Evolutionary conservation across 2,888 invertebrate genomes (phyloP), one percentile per base, ranked within the genome.

Genomic region (Dynastes maya): DNA sequence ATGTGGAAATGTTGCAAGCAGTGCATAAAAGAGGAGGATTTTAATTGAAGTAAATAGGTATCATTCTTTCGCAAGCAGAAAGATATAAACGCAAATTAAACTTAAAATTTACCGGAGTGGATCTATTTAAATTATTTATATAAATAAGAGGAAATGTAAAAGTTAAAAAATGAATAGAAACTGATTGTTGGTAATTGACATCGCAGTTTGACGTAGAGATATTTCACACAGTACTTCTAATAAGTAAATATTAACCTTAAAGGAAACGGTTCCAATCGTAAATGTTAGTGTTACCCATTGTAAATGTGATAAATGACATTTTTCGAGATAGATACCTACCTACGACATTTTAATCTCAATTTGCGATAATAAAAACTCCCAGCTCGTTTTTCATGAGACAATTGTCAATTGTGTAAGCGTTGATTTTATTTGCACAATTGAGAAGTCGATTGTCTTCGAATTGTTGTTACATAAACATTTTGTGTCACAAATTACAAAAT

Each of bases 381-480:
- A 37, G 8, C 11, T 11, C 45, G 8, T 45, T 1, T 8, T 45
- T 45, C 45, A 45, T 2, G 45, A 45, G 45, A 45, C 45, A 45
- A 11, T 45, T 45, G 8, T 45, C 2, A 45, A 45, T 45, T 45
- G 27, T 61, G 45, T n/a, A 49, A 49, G 27, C 27, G n/a, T 51
- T 11, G 51, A 49, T 74, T 74, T 74, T 27, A 22, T 74, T 61
- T 27, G 8, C 72, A 22, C 61, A 49, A 74, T 61, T 63, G 45
- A 51, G 5, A 13, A 13, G 58, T 63, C 45, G 61, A 74, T 74
- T 29, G 72, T 37, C 3, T 49, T 65, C 53, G 13, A 51, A 22
- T 22, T 37, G 51, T 45, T 53, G 68, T 77, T 77, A 77, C 77
- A 77, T 77, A 77, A 77, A 68, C 58, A 77, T 29, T 77, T 45